Base-by-base conservation (phyloP, 2,797 vertebrate species). In the Myotis findleyi region DNA sequence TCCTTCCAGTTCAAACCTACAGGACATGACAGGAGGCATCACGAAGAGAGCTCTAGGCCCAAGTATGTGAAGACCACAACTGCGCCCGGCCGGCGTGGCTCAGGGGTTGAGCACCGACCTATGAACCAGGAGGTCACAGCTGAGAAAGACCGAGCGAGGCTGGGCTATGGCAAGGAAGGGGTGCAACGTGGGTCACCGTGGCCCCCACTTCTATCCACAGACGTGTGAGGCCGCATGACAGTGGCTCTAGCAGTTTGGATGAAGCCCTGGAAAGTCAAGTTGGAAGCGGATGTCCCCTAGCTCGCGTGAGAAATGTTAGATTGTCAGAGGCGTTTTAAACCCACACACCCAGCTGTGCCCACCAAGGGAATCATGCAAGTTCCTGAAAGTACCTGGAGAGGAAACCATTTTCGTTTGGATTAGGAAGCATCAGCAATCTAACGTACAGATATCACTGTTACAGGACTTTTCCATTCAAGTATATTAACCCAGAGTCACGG, bases 1-100 rank as follows among this genome's bases (percentile, higher is more conserved):
- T 83, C 98, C 98, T 94, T 98, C 98, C 83, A 98, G 87, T 6
- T 97, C 20, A 95, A 98, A 98, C 91, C 98, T 98, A 57, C 6
- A 89, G 80, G 87, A 97, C 27, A 95, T 73, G 38, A 71, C 0
- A 81, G 30, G 38, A 62, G 49, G 81, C 51, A 59, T 94, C 62
- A 86, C 14, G 64, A 68, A 72, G 23, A 80, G 17, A 82, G 76
- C 66, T 93, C 4, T 44, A 94, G 57, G 57, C 27, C 47, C 33
- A 89, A 93, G 44, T 20, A 30, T 13, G 68, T 84, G 62, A 59
- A 77, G 69, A 89, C 20, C 53, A n/a, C 38, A 85, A 3, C 25
- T 30, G 59, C 1, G 12, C 27, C 27, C 5, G 12, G 27, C 27
- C 27, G 0, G 25, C 5, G 25, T 27, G 57, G 25, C 57, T 27